These are phyloP conservation scores for Nannospalax galili DNA, from an alignment of 2,113 vertebrate species.

Conservation along the genomic window DNA sequence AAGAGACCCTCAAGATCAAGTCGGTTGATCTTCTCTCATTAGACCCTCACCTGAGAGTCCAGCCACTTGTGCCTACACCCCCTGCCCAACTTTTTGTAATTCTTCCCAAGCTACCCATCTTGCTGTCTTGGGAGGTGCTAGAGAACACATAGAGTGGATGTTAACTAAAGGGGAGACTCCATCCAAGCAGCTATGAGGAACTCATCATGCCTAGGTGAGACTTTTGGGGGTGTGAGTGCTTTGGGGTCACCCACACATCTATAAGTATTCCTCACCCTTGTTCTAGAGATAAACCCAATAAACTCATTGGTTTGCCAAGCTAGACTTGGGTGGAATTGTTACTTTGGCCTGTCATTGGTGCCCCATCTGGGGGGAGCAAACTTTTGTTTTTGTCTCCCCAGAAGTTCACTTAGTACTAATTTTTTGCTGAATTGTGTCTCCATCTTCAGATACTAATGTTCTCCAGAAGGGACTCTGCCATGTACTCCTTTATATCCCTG, in stretches of 20 bases:
- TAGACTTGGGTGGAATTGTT: not conserved
- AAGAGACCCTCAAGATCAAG: not conserved
- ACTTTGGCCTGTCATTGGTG: not conserved
- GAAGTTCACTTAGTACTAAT: not conserved
- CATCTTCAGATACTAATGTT: not conserved
- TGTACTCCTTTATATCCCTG: not conserved
- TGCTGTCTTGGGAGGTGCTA: not conserved
- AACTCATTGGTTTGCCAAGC: too few relatives aligned
- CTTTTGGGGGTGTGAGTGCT: not conserved
- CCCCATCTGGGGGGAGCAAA: not conserved
- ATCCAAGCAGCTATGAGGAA: not conserved
- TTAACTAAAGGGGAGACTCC: not conserved
- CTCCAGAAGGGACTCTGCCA: not conserved
- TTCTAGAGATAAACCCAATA: not conserved
- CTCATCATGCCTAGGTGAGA: not conserved
- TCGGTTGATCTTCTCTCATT: not conserved
- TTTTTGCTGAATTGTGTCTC: not conserved
- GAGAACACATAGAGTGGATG: not conserved
- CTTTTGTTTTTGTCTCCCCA: not conserved
- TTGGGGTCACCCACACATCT: not conserved
- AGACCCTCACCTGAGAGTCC: not conserved
- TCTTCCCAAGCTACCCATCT: not conserved
- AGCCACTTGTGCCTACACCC: not conserved
- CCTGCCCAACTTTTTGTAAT: not conserved
- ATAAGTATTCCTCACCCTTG: not conserved